These are phyloP conservation scores for Macquaria ambigua DNA, from an alignment of 2,113 vertebrate species.

Conservation along the genomic window DNA sequence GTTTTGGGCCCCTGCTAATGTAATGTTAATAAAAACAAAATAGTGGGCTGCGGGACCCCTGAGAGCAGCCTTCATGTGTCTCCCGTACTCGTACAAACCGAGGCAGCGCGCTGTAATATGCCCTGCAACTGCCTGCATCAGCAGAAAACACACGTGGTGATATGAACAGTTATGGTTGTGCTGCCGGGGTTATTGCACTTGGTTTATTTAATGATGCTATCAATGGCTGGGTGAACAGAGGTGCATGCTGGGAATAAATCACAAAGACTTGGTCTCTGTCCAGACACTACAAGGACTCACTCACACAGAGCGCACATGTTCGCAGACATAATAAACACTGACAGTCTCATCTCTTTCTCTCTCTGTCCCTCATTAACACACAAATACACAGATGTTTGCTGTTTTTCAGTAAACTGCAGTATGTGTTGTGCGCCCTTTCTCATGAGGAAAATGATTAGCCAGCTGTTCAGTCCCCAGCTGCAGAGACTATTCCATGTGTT, in stretches of 20 bases:
- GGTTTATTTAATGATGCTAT: slow-evolving; percentile 70
- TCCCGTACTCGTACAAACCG: slow-evolving; percentile 52
- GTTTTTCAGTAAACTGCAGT: slow-evolving; percentile 54
- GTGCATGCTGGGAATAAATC: slow-evolving; percentile 47
- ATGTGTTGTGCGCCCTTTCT: slow-evolving; percentile 53
- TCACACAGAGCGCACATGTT: slow-evolving; percentile 17
- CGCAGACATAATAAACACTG: slow-evolving; percentile 37
- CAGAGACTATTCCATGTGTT: slow-evolving; percentile 39
- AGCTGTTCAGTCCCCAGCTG: slow-evolving; percentile 75
- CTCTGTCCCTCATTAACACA: slow-evolving; percentile 58
- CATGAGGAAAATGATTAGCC: slow-evolving; percentile 73
- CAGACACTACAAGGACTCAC: slow-evolving; percentile 22
- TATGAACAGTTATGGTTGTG: slow-evolving; percentile 52
- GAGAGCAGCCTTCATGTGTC: slow-evolving; percentile 62
- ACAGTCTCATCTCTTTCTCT: slow-evolving; percentile 39
- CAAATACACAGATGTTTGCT: slow-evolving; percentile 70
- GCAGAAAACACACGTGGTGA: slow-evolving; percentile 66
- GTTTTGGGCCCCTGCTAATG: slow-evolving; percentile 68
- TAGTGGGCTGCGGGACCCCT: slow-evolving; percentile 51
- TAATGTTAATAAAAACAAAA: slow-evolving; percentile 81
- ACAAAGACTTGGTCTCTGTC: slow-evolving; percentile 27
- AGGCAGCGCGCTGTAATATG: slow-evolving; percentile 49
- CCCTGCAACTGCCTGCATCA: slow-evolving; percentile 66
- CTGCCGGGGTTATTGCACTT: slow-evolving; percentile 62
- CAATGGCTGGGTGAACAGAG: slow-evolving; percentile 48